A percentile compares a stretch with the other conserved stretches of the same genome.
Conservation (phyloP, 2,113 vertebrate genomes). For the Sapajus apella region DNA sequence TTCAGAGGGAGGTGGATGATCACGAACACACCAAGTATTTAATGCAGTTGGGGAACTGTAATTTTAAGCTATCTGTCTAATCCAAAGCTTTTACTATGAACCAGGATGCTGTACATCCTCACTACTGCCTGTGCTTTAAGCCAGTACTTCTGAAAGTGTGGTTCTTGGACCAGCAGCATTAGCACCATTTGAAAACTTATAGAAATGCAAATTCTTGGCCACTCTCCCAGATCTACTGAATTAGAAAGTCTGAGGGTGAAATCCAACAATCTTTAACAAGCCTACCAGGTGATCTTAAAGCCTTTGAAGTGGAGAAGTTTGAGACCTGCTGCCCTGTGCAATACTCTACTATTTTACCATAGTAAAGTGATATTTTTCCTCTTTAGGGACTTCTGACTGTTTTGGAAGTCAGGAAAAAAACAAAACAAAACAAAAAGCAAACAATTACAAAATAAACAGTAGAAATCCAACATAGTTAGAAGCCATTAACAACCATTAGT, state of each 20-base stretch:
- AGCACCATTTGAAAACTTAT: background rate
- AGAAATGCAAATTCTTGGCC: background rate
- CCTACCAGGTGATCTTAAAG: background rate
- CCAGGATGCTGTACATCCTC: fast-evolving
- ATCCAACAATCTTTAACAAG: background rate
- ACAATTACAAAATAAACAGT: background rate
- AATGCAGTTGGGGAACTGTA: background rate
- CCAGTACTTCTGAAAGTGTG: background rate
- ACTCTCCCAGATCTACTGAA: background rate
- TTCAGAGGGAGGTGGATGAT: background rate
- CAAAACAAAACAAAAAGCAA: background rate
- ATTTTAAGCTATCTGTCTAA: background rate
- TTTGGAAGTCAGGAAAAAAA: background rate
- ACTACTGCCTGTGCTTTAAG: background rate
- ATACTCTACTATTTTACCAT: background rate
- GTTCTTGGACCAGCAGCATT: background rate
- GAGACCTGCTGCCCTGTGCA: background rate
- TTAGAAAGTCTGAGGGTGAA: background rate
- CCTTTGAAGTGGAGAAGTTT: background rate
- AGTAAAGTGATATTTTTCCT: background rate
- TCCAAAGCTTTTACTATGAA: background rate
- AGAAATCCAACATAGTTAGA: background rate
- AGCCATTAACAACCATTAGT: background rate
- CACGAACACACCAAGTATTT: background rate
- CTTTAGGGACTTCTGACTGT: background rate